phyloP scores from a whole-genome alignment of 2,797 vertebrate species.

The Echiichthys vipera region DNA sequence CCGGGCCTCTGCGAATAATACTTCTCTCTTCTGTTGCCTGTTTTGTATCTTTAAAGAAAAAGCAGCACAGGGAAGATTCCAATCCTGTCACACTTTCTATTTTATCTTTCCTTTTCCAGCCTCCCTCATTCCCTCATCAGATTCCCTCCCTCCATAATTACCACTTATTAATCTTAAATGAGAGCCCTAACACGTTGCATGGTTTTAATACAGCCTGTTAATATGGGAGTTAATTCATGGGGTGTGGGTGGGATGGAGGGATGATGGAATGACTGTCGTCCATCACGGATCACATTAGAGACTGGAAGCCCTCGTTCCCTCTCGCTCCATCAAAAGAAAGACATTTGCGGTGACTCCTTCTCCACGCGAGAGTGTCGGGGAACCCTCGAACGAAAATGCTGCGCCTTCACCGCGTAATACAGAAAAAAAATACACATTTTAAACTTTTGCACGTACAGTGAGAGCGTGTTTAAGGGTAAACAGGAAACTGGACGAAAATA shows the following conservation, averaged over 20 bases:
- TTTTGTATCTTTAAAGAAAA: neutral
- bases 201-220: conserved; percentile 97
- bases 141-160: conserved; percentile 90
- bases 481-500: conserved; percentile 35
- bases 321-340: conserved; percentile 44
- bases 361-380: conserved; percentile 24
- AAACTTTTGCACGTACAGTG: conserved; percentile 7
- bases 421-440: conserved; percentile 9
- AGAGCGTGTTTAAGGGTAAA: conserved; percentile 30
- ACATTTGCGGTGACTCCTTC: conserved; percentile 31
- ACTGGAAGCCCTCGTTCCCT: conserved; percentile 56
- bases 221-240: conserved; percentile 88
- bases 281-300: conserved; percentile 80
- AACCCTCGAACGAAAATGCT: conserved; percentile 3
- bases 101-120: conserved; percentile 52
- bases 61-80: neutral
- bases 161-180: conserved; percentile 99
- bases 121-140: conserved; percentile 68
- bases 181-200: conserved; percentile 95
- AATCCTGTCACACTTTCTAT: neutral
- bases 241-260: conserved; percentile 87
- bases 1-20: neutral
- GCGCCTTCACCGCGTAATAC: neutral
- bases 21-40: conserved; percentile 20
- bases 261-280: conserved; percentile 87